Evolutionary conservation across 2,797 vertebrate genomes (phyloP).

Genomic region (Hipposideros larvatus): DNA sequence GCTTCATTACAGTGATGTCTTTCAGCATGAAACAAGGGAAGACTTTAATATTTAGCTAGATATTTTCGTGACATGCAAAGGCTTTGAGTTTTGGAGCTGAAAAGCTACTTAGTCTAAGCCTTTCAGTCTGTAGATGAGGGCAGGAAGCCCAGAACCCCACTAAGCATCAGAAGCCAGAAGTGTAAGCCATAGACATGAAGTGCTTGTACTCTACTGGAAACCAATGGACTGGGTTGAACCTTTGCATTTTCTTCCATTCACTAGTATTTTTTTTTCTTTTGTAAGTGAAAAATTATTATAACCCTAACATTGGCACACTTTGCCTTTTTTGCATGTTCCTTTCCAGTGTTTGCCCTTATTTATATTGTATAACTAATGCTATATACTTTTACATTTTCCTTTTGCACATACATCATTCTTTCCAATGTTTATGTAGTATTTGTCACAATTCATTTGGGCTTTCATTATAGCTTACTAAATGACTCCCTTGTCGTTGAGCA

Average conservation of each 20-base stretch:
- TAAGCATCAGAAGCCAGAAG: neutral
- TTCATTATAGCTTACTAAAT: slow-evolving; percentile 37
- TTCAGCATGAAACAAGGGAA: slow-evolving; percentile 53
- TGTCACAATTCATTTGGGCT: neutral
- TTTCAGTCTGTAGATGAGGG: neutral
- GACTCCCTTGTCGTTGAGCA: neutral
- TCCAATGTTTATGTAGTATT: neutral
- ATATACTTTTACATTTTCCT: neutral
- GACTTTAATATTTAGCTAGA: neutral
- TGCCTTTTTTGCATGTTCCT: slow-evolving; percentile 28
- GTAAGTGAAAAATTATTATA: neutral
- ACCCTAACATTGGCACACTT: neutral
- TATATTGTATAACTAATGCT: slow-evolving; percentile 2
- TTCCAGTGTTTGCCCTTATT: neutral
- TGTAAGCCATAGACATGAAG: neutral
- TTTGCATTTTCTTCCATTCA: neutral
- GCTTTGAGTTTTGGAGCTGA: neutral
- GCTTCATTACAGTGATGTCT: slow-evolving; percentile 53
- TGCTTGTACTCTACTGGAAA: neutral
- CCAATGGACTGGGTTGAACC: neutral
- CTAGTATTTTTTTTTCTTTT: neutral
- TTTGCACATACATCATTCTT: neutral
- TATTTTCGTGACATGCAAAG: neutral
- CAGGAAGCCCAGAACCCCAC: neutral
- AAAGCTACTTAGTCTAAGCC: neutral